Percentiles rank a stretch among this genome's conserved stretches.
Evolutionary conservation across 2,888 invertebrate genomes (phyloP).

Genomic region (Cryptocephalus primarius): DNA sequence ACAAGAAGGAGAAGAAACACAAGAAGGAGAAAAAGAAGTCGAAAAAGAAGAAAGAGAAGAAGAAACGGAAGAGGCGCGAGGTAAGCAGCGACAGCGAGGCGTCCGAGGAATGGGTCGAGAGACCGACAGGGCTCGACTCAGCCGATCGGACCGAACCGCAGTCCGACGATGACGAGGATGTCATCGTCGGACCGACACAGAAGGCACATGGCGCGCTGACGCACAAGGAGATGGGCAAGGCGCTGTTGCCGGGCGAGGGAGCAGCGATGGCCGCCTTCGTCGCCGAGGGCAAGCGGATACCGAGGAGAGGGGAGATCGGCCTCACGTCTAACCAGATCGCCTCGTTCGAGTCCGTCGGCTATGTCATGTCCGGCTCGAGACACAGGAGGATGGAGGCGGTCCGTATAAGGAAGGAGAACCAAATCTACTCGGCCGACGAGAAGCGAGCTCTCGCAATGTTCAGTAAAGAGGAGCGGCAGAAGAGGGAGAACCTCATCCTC

Average conservation of each 20-base stretch:
- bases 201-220: conserved; percentile 60
- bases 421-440: conserved; percentile 98
- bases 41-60: conserved; percentile 34
- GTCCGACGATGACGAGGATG: conserved; percentile 38
- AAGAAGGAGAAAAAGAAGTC: conserved; percentile 44
- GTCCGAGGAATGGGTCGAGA: conserved; percentile 51
- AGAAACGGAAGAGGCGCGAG: conserved; percentile 5
- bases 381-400: conserved; percentile 99
- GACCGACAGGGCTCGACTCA: too few relatives aligned
- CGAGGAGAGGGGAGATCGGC: conserved; percentile 96
- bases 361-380: conserved; percentile 85
- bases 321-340: conserved; percentile 92
- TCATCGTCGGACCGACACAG: conserved; percentile 48
- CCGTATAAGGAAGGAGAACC: conserved; percentile 97
- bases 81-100: conserved; percentile 34
- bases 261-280: conserved; percentile 99
- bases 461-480: conserved; percentile 93
- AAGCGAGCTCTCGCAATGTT: conserved; percentile 97
- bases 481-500: conserved; percentile 90
- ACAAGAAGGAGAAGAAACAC: conserved; percentile 43
- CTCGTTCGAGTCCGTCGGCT: conserved; percentile 76
- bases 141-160: conserved; percentile 8
- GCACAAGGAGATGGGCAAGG: conserved; percentile 80
- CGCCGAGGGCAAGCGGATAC: conserved; percentile 96
- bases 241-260: conserved; percentile 92